phyloP scores from a whole-genome alignment of 1,140 invertebrate genomes.

The Euwallacea similis region DNA sequence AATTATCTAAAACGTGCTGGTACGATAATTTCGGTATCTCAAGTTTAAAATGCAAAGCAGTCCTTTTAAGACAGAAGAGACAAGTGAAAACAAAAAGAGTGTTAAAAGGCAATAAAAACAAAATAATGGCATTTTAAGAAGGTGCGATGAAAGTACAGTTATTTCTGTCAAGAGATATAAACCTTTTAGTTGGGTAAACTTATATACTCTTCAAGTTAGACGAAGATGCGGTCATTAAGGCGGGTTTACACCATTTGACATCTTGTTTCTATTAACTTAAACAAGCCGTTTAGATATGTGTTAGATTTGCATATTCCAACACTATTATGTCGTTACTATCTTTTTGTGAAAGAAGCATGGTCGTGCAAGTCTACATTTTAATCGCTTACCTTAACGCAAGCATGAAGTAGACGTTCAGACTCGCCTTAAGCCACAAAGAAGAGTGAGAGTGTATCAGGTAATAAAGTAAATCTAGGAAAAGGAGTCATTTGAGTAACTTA shows the following conservation, averaged over 20 bases:
- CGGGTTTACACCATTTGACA: background rate
- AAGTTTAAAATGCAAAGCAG: constrained; percentile 34
- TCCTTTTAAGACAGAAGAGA: constrained; percentile 23
- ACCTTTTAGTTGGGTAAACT: constrained; percentile 35
- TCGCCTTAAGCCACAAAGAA: background rate
- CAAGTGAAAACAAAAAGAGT: constrained; percentile 31
- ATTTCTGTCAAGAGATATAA: constrained; percentile 35
- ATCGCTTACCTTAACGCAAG: background rate
- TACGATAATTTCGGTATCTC: constrained; percentile 33
- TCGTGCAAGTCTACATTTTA: background rate
- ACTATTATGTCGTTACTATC: background rate
- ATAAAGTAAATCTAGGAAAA: constrained; percentile 21
- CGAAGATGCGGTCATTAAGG: constrained; percentile 20
- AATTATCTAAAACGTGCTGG: constrained; percentile 31
- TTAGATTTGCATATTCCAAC: background rate
- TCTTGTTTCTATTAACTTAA: background rate
- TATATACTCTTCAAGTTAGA: background rate
- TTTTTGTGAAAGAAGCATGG: background rate
- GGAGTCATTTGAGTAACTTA: constrained; percentile 23
- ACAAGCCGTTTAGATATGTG: background rate
- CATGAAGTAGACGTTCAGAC: background rate
- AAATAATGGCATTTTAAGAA: constrained; percentile 37
- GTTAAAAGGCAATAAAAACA: constrained; percentile 38
- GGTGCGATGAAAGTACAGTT: constrained; percentile 35
- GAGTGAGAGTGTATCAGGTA: constrained; percentile 20